Evolutionary conservation across 2,797 vertebrate species (phyloP), one percentile per base, ranked within the genome.

Genomic region (Pseudochromis fuscus): DNA sequence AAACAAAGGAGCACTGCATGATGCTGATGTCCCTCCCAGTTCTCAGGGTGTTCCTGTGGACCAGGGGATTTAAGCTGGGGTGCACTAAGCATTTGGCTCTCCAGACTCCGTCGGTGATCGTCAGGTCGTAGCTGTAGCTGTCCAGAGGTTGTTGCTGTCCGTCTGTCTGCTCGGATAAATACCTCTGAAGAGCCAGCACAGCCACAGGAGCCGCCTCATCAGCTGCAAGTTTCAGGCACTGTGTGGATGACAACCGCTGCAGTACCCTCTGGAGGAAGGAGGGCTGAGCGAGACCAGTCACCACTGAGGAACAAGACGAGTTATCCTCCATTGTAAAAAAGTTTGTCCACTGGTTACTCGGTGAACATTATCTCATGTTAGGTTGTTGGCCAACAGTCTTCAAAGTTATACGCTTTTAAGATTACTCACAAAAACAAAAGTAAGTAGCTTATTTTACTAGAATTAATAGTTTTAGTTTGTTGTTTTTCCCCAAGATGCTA

Each of bases 91-190:
- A 97, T 4, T 95, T 96, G 15, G 91, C 88, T 46, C 72, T 73
- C 71, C 81, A 92, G 0, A 70, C 66, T 4, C 96, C 95, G 12
- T 97, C 96, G 0, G 93, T 94, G 5, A 97, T 19, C 0, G 94
- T 97, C 78, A 97, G 56, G 12, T 98, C 97, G 75, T 95, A 98
- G 84, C 81, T 92, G 83, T 95, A 96, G 62, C 68, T 85, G 61
- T 91, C 73, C 18, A 19, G 18, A 0, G 7, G 7, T 3, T 57
- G 67, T 16, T 56, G 73, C 31, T 75, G 59, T 0, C 35, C 69
- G 0, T 82, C 81, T 0, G 23, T 15, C 3, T 72, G 71, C 27
- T 90, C 92, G 0, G 91, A 89, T 55, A 96, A 42, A 61, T 97
- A 96, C 8, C 96, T 90, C 73, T 95, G 94, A 4, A 98, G 66